A percentile compares a stretch with the other conserved stretches of the same genome.
These are phyloP conservation scores for Aphyosemion australe DNA, from an alignment of 2,113 vertebrate species.

Conservation along the genomic window DNA sequence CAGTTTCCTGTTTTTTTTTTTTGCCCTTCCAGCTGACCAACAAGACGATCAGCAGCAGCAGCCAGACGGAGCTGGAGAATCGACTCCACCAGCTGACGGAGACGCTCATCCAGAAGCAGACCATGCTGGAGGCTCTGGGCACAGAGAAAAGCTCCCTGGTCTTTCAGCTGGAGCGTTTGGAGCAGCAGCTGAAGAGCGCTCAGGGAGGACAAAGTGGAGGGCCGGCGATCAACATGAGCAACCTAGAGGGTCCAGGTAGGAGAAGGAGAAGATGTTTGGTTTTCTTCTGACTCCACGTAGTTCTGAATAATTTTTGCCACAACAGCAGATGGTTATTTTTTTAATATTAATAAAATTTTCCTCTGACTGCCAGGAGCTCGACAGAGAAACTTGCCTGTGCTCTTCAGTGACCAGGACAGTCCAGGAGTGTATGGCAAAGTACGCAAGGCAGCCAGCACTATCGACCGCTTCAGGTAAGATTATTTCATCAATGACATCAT, in stretches of 20 bases:
- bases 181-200: conserved; percentile 88
- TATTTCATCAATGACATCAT: too few relatives aligned
- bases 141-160: conserved; percentile 95
- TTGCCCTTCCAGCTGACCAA: conserved; percentile 86
- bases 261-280: neutral
- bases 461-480: conserved; percentile 93
- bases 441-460: conserved; percentile 93
- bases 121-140: conserved; percentile 95
- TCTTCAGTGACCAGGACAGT: conserved; percentile 87
- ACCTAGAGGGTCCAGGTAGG: conserved; percentile 81
- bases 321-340: neutral
- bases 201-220: conserved; percentile 80
- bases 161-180: conserved; percentile 93
- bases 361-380: conserved; percentile 80
- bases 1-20: neutral
- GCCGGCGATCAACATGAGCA: conserved; percentile 88
- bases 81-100: conserved; percentile 96
- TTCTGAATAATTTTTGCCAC: too few relatives aligned
- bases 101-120: conserved; percentile 98
- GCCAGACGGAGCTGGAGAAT: conserved; percentile 92
- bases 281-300: neutral
- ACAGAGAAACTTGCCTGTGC: conserved; percentile 88
- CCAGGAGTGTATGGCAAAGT: conserved; percentile 89
- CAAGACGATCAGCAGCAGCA: conserved; percentile 90
- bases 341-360: rapidly evolving